Conservation (phyloP, 2,797 vertebrate genomes). For the Manis crassicaudata region DNA sequence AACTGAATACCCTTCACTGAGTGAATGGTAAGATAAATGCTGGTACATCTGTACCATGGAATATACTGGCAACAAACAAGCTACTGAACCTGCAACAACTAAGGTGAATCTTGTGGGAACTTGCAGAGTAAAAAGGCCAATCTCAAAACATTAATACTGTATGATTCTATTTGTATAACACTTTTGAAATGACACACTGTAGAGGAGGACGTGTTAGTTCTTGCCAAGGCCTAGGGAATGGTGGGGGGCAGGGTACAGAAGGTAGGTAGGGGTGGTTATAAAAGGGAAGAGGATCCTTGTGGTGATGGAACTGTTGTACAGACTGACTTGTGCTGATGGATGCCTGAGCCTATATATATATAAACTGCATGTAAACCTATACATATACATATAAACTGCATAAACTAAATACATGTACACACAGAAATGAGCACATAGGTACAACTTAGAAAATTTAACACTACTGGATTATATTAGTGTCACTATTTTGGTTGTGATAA, state of each 20-base stretch:
- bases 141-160: neutral
- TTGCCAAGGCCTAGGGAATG: neutral
- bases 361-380: no score
- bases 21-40: neutral
- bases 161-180: neutral
- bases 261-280: neutral
- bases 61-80: neutral
- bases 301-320: neutral
- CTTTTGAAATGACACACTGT: neutral
- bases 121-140: neutral
- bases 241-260: neutral
- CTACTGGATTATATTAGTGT: neutral
- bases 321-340: neutral
- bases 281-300: neutral
- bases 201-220: neutral
- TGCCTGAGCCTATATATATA: neutral
- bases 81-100: neutral
- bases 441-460: neutral
- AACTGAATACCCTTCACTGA: neutral
- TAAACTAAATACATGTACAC: neutral
- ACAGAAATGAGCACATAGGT: neutral
- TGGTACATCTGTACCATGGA: neutral
- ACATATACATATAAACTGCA: no score
- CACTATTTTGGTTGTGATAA: neutral
- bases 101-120: neutral